Percentiles rank a stretch among this genome's conserved stretches.
Evolutionary conservation across 2,113 vertebrate genomes (phyloP).

Genomic region (Aegithalos caudatus): DNA sequence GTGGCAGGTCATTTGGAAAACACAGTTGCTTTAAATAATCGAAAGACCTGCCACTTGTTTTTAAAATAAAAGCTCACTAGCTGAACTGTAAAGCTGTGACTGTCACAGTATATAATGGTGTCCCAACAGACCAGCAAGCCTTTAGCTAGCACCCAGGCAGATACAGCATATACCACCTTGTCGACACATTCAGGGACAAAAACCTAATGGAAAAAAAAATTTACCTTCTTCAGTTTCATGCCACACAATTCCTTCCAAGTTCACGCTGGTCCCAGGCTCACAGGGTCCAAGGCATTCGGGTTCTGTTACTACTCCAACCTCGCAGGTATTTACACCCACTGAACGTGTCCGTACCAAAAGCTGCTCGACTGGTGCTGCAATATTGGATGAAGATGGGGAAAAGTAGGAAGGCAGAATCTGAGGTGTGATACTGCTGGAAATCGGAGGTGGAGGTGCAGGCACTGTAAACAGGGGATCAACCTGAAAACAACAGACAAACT

Average conservation of each 20-base stretch:
- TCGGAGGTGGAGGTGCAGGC: slow-evolving; percentile 83
- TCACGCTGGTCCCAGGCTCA: slow-evolving; percentile 94
- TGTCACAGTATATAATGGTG: not conserved
- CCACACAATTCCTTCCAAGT: slow-evolving; percentile 97
- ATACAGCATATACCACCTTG: not conserved
- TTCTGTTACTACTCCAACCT: slow-evolving; percentile 85
- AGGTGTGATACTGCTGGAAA: slow-evolving; percentile 80
- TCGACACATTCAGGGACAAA: not conserved
- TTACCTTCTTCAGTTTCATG: slow-evolving; percentile 98
- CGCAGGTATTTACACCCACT: slow-evolving; percentile 92
- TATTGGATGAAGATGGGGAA: slow-evolving; percentile 82
- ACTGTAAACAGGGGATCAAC: slow-evolving; percentile 92
- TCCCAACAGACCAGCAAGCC: not conserved
- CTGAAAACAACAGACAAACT: slow-evolving; percentile 77
- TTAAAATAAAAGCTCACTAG: not conserved
- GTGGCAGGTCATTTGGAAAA: not conserved
- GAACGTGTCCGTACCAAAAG: slow-evolving; percentile 90
- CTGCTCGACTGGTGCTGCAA: slow-evolving; percentile 87
- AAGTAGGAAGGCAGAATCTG: slow-evolving; percentile 84
- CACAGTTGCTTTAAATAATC: not conserved
- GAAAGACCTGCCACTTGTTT: not conserved
- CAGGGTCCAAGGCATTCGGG: slow-evolving; percentile 88
- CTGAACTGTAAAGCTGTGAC: not conserved
- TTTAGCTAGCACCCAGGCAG: not conserved
- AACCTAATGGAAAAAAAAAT: slow-evolving; percentile 34